Evolutionary conservation across 2,888 invertebrate genomes (phyloP), one percentile per base, ranked within the genome.

Genomic region (Philopedon plagiatum): DNA sequence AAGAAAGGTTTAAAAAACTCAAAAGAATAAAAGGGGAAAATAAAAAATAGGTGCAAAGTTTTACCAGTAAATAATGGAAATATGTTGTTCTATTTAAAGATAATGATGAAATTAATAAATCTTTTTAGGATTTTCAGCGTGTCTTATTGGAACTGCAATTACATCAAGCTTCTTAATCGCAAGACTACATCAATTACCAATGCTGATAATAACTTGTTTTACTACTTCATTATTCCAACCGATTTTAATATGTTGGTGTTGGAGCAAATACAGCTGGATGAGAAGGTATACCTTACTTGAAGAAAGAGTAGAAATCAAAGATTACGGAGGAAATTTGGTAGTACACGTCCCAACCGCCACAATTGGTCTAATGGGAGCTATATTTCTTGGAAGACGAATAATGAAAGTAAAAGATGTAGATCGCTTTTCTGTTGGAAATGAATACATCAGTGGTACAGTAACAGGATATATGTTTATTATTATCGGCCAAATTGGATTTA

Each of bases 211-310:
- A 37, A 80, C 80, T 4, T 60, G 79, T 0, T 18, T 85, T 0
- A 75, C 83, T 8, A 78, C 82, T 2, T 80, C 80, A 0, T 4
- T 84, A 5, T 60, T 82, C 34, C 82, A 83, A 65, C 85, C 85
- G 0, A 61, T 86, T 2, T 39, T 83, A 5, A 81, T 85, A 19
- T 83, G 83, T 68, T 86, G 85, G 85, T 76, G 80, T n/a, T 84
- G 84, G 83, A 79, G 80, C 11, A 60, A 75, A 0, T 41, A 78
- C 2, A 85, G 85, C 8, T 85, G 85, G 83, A 82, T 85, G 82
- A 76, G 75, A 2, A 71, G 67, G 2, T 77, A 76, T 18, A 37
- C 15, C 2, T 32, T 85, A n/a, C n/a, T 72, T 2, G 77, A 68
- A 5, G 65, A 69, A 9, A 46, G 71, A 11, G 83, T 84, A 0